Base-by-base conservation (phyloP, 1,140 invertebrate species). In the Aphelenchoides besseyi region DNA sequence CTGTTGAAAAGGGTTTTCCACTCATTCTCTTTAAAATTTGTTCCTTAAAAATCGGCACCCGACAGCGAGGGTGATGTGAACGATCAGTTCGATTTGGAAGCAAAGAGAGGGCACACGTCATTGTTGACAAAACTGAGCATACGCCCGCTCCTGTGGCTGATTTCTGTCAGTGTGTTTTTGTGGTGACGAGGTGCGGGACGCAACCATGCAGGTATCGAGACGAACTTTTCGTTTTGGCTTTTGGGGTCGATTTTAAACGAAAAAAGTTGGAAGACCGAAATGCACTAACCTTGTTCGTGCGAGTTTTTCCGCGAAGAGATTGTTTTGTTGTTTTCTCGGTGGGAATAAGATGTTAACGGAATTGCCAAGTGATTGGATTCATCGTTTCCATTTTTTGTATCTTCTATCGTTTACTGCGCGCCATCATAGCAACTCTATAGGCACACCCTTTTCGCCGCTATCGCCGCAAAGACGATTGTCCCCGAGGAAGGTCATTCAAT, bases 81-180 rank as follows among this genome's bases (percentile, higher is more conserved):
- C 41, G 41, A 48, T 48, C 41, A 48, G 41, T 12, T 48, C 23
- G 41, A 48, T 48, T 48, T 48, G 12, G 41, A 23, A 48, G 41
- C 41, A 23, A 23, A 12, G 41, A 48, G 41, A 48, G 23, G 23
- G 23, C 12, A 48, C 23, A 48, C 41, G 41, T 48, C 41, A 48
- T 48, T 48, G 41, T 48, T 48, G 41, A 48, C 41, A 48, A 48
- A 48, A 48, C 41, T n/a, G n/a, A 48, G 41, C 41, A 48, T 48
- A 48, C 41, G 23, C 41, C 41, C 41, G 41, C 41, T 48, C 41
- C 23, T 48, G 41, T 48, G 41, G 41, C 41, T 48, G 41, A 48
- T 48, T 48, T 48, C 41, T 48, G 41, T 48, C 41, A 48, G 41
- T 48, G 41, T 48, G 41, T 23, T 48, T 48, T 48, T 48, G 41